These are phyloP conservation scores for Hyperoplus immaculatus DNA, from an alignment of 2,797 vertebrate genomes.

Conservation along the genomic window DNA sequence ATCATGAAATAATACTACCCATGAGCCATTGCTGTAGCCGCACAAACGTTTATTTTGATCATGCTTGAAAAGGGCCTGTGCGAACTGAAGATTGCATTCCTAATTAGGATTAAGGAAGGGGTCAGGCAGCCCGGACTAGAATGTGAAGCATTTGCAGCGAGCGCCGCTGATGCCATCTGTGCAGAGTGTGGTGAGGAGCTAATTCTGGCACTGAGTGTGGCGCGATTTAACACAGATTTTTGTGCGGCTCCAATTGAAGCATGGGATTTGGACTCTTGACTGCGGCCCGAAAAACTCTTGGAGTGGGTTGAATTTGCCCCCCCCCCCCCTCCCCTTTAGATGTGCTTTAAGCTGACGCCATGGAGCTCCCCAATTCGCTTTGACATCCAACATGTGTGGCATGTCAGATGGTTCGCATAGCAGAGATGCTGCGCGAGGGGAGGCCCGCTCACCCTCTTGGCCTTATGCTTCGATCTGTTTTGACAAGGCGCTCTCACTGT, in stretches of 20 bases:
- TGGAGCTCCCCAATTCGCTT: slow-evolving; percentile 68
- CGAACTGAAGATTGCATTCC: slow-evolving; percentile 82
- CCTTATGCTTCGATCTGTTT: slow-evolving; percentile 71
- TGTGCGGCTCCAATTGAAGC: slow-evolving; percentile 65
- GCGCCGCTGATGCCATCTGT: slow-evolving; percentile 85
- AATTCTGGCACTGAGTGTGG: slow-evolving; percentile 84
- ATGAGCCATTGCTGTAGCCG: slow-evolving; percentile 31
- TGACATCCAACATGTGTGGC: slow-evolving; percentile 76
- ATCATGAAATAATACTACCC: slow-evolving; percentile 33
- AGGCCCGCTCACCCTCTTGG: slow-evolving; percentile 67
- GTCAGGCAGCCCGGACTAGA: slow-evolving; percentile 83
- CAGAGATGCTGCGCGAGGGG: slow-evolving; percentile 74
- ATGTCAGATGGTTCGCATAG: slow-evolving; percentile 79
- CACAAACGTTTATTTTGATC: slow-evolving; percentile 74
- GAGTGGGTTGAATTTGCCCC: slow-evolving; percentile 61
- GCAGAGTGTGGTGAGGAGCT: slow-evolving; percentile 81
- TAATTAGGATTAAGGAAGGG: slow-evolving; percentile 90
- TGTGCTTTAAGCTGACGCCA: slow-evolving; percentile 70
- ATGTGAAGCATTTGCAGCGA: slow-evolving; percentile 85
- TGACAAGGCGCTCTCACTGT: slow-evolving; percentile 70
- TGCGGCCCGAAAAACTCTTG: slow-evolving; percentile 54
- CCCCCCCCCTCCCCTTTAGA: slow-evolving; percentile 44
- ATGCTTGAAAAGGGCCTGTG: slow-evolving; percentile 73
- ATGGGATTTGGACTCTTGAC: slow-evolving; percentile 55
- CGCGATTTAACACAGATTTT: slow-evolving; percentile 81